Conservation (phyloP, 2,888 invertebrate species). For the Hoplodrina blanda region DNA sequence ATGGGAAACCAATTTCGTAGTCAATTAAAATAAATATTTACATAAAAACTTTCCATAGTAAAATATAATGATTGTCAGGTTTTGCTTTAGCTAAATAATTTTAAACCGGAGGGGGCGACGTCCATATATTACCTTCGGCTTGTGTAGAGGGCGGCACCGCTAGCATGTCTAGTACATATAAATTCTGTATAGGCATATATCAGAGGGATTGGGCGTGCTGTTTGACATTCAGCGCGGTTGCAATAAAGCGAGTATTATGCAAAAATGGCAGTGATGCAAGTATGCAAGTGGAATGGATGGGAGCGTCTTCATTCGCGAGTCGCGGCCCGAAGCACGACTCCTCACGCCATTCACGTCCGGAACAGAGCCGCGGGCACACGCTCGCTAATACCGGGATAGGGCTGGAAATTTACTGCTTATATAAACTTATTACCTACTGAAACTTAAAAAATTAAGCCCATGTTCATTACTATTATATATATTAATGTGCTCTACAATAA, state of each 20-base stretch:
- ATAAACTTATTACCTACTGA: conserved; percentile 13
- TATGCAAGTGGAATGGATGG: conserved; percentile 65
- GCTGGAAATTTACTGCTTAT: conserved; percentile 41
- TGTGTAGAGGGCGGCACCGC: conserved; percentile 43
- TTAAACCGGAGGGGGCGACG: conserved; percentile 8
- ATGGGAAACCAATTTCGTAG: conserved; percentile 35
- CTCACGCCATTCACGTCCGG: conserved; percentile 76
- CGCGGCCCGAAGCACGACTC: conserved; percentile 51
- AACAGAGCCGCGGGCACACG: conserved; percentile 70
- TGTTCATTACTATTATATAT: background rate
- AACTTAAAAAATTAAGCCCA: background rate
- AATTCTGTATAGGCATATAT: conserved; percentile 61
- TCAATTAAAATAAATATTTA: conserved; percentile 34
- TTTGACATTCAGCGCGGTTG: conserved; percentile 83
- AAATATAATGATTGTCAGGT: conserved; percentile 9
- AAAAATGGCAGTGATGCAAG: conserved; percentile 82
- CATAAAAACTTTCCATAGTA: conserved; percentile 34
- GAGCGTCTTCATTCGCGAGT: conserved; percentile 76
- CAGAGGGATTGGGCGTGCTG: conserved; percentile 76
- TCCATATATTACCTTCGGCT: conserved; percentile 31
- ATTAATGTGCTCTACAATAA: background rate
- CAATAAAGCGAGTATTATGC: conserved; percentile 83
- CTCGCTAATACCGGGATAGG: conserved; percentile 53
- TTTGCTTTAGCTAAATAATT: conserved; percentile 29
- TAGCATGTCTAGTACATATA: conserved; percentile 52